phyloP scores from a whole-genome alignment of 35 echinoderm and acorn worm genomes.

The Eucidaris tribuloides region DNA sequence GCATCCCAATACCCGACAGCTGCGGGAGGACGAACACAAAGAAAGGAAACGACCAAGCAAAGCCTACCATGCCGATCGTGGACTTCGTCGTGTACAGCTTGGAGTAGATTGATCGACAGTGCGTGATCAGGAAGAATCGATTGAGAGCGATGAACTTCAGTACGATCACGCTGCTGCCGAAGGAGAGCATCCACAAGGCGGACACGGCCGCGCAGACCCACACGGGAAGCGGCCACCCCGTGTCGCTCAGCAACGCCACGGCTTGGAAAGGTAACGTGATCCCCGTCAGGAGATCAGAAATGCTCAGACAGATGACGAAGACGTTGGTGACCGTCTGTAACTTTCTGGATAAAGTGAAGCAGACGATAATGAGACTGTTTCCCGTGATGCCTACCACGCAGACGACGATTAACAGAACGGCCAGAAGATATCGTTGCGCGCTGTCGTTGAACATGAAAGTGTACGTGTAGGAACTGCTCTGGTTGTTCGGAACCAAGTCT shows the following conservation, averaged over 20 bases:
- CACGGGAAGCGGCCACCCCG: slow-evolving; percentile 34
- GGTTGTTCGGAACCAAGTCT: too few species aligned
- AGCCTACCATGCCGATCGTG: slow-evolving; percentile 27
- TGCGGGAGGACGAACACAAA: slow-evolving; percentile 54
- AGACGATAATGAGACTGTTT: slow-evolving; percentile 66
- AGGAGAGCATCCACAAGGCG: slow-evolving; percentile 41
- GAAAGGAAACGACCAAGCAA: slow-evolving; percentile 72
- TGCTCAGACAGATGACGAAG: slow-evolving; percentile 73
- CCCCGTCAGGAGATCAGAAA: slow-evolving; percentile 59
- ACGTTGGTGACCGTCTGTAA: slow-evolving; percentile 67
- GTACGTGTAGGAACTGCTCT: too few species aligned
- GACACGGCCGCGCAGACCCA: slow-evolving; percentile 43
- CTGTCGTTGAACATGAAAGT: slow-evolving; percentile 28
- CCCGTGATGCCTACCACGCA: slow-evolving; percentile 59
- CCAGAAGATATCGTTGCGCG: slow-evolving; percentile 14
- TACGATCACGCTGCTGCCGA: slow-evolving; percentile 66
- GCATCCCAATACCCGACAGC: slow-evolving; percentile 53
- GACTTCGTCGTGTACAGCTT: slow-evolving; percentile 33
- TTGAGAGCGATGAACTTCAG: slow-evolving; percentile 70
- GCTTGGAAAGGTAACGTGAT: slow-evolving; percentile 44
- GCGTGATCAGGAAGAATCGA: slow-evolving; percentile 60
- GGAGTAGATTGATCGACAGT: slow-evolving; percentile 3
- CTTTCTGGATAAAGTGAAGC: slow-evolving; percentile 44
- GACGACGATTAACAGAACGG: slow-evolving; percentile 27
- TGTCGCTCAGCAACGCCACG: slow-evolving; percentile 50